Percentiles rank a stretch among this genome's conserved stretches.
Evolutionary conservation across 2,888 invertebrate genomes (phyloP).

Genomic region (Dicyrtoma fusca): DNA sequence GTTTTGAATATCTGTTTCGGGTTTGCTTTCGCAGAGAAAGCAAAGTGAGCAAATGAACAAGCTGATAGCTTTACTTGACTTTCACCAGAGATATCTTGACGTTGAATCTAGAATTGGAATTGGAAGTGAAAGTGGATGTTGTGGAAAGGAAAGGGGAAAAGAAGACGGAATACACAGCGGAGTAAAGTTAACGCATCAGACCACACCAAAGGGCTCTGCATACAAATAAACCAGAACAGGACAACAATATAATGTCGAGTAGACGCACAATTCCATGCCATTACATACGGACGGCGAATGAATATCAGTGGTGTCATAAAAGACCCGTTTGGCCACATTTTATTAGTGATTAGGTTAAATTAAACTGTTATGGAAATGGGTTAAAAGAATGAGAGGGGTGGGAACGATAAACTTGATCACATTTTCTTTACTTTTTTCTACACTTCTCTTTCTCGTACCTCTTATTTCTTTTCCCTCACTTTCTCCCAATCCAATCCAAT

Average conservation of each 20-base stretch:
- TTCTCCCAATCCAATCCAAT: not conserved
- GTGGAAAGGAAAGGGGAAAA: conserved; percentile 1
- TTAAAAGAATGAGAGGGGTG: conserved; percentile 27
- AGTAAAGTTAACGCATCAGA: too few species aligned
- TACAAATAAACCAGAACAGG: not conserved
- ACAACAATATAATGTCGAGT: conserved; percentile 19
- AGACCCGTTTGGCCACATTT: conserved; percentile 32
- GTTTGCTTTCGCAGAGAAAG: not conserved
- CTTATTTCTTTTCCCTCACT: not conserved
- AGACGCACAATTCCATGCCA: not conserved
- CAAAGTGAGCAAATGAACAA: not conserved
- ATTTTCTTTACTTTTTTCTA: too few species aligned
- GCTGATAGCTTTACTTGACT: too few species aligned
- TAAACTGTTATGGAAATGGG: conserved; percentile 37
- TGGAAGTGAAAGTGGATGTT: not conserved
- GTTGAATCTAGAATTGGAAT: conserved; percentile 8
- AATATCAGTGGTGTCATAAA: conserved; percentile 30
- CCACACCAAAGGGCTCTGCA: too few species aligned
- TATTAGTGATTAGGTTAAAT: conserved; percentile 36
- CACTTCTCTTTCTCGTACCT: not conserved
- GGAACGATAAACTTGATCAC: conserved; percentile 9
- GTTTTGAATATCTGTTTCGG: too few species aligned
- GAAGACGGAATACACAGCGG: not conserved
- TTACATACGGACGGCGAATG: not conserved
- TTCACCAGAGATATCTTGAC: conserved; percentile 5